Percentiles rank a stretch among this genome's conserved stretches.
phyloP scores from a whole-genome alignment of 2,888 invertebrate genomes.

The Crepidodera aurea region DNA sequence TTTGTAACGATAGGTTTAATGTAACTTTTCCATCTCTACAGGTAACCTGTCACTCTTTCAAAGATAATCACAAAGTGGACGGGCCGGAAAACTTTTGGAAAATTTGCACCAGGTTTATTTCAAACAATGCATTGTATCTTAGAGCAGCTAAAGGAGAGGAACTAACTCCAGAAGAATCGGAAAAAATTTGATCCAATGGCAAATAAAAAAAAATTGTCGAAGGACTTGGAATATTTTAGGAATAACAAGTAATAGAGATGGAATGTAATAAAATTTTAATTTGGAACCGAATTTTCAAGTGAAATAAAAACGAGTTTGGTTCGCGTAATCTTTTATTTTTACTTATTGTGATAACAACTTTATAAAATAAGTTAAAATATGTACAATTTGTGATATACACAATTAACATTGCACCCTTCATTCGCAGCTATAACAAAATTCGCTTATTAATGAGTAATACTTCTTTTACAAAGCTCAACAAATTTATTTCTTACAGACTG shows the following conservation, averaged over 20 bases:
- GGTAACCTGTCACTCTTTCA: constrained; percentile 49
- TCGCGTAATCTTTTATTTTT: constrained; percentile 21
- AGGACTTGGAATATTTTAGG: too few species aligned
- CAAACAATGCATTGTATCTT: constrained; percentile 51
- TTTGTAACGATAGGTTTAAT: too few species aligned
- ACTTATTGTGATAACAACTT: constrained; percentile 37
- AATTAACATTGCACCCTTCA: constrained; percentile 7
- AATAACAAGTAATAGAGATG: not conserved
- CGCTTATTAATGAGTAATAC: constrained; percentile 14
- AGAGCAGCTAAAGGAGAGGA: constrained; percentile 56
- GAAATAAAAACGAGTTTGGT: not conserved
- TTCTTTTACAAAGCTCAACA: constrained; percentile 2
- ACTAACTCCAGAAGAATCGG: constrained; percentile 48
- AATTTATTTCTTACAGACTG: not conserved
- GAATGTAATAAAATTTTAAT: not conserved
- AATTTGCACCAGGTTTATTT: constrained; percentile 42
- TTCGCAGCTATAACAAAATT: constrained; percentile 21
- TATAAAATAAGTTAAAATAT: constrained; percentile 41
- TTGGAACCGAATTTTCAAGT: too few species aligned
- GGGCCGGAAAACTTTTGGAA: constrained; percentile 54
- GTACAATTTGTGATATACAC: constrained; percentile 36
- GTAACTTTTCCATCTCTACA: constrained; percentile 27
- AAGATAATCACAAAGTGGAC: constrained; percentile 53
- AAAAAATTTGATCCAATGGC: constrained; percentile 21
- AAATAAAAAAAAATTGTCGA: too few species aligned